Percentiles rank a stretch among this genome's conserved stretches.
phyloP scores from a whole-genome alignment of 2,797 vertebrate genomes.

The Enteromius treurensis region DNA sequence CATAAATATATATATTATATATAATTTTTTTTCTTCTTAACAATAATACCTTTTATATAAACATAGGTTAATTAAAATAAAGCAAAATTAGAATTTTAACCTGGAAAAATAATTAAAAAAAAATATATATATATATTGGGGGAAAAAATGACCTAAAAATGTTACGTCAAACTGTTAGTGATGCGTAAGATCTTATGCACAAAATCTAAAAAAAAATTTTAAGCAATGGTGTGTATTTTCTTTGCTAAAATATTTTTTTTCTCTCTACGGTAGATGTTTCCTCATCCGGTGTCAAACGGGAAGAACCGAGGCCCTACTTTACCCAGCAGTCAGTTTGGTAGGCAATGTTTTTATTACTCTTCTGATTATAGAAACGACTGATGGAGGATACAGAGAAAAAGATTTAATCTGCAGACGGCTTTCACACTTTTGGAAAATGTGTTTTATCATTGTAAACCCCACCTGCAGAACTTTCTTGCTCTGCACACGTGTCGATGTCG shows the following conservation, averaged over 20 bases:
- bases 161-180: background rate
- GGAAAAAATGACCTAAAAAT: background rate
- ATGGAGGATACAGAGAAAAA: background rate
- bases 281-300: constrained; percentile 89
- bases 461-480: background rate
- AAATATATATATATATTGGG: background rate
- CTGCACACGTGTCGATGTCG: background rate
- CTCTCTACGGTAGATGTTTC: constrained; percentile 88
- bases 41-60: too few relatives aligned
- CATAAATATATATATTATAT: background rate
- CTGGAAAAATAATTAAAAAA: background rate
- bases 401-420: background rate
- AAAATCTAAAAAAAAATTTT: background rate
- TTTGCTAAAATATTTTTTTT: background rate
- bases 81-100: background rate
- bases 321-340: constrained; percentile 87
- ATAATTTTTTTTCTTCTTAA: background rate
- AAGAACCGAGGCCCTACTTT: constrained; percentile 90
- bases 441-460: background rate
- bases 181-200: too few relatives aligned
- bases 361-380: background rate
- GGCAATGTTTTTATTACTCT: constrained; percentile 77
- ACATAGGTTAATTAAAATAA: background rate
- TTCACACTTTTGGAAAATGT: background rate
- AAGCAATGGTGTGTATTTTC: background rate